These are phyloP conservation scores for Cremastinae sp. DNA, from an alignment of 2,888 invertebrate genomes.

Conservation along the genomic window DNA sequence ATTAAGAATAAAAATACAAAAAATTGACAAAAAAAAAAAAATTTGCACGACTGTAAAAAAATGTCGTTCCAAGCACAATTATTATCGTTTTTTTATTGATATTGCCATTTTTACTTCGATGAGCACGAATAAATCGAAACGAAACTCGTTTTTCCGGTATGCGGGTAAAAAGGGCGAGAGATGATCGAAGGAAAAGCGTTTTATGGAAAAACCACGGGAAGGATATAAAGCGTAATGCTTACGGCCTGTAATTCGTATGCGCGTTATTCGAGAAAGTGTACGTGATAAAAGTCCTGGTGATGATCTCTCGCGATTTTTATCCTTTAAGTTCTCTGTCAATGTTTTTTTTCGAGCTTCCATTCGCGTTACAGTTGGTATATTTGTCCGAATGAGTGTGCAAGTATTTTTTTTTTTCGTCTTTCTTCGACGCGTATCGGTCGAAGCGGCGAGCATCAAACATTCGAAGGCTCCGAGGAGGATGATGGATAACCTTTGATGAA, in stretches of 20 bases:
- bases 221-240: slow-evolving; percentile 8
- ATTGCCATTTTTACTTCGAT: no score
- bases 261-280: slow-evolving; percentile 2
- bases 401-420: not conserved
- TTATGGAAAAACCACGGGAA: no score
- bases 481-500: slow-evolving; percentile 78
- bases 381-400: slow-evolving; percentile 44
- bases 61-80: no score
- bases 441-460: slow-evolving; percentile 76
- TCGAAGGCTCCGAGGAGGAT: slow-evolving; percentile 70
- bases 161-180: no score
- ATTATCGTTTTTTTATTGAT: no score
- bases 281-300: slow-evolving; percentile 29
- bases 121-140: no score
- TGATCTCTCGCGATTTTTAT: slow-evolving; percentile 21
- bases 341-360: slow-evolving; percentile 21
- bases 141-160: no score
- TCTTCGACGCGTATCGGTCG: slow-evolving; percentile 46
- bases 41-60: no score
- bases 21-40: no score
- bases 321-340: not conserved
- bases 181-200: no score
- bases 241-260: not conserved
- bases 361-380: slow-evolving; percentile 41
- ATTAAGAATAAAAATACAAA: no score